Percentiles rank a stretch among this genome's conserved stretches.
phyloP scores from a whole-genome alignment of 2,113 vertebrate genomes.

The Neodon shergylaensis region DNA sequence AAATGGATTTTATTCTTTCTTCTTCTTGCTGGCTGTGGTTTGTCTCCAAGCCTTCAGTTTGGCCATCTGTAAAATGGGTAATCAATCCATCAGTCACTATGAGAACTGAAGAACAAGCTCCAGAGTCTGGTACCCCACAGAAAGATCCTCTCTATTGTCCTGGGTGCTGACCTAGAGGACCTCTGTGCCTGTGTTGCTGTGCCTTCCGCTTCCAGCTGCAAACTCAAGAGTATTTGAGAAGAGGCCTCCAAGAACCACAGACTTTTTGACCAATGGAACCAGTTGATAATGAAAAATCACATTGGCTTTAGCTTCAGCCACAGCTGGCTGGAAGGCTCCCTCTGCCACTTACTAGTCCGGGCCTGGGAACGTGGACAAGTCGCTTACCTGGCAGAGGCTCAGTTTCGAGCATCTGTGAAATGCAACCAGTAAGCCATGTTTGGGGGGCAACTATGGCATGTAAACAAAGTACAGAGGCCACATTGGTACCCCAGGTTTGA shows the following conservation, averaged over 20 bases:
- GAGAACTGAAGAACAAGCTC: not conserved
- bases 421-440: not conserved
- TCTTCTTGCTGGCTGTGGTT: not conserved
- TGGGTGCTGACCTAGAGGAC: not conserved
- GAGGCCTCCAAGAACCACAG: not conserved
- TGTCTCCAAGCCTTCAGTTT: not conserved
- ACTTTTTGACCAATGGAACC: not conserved
- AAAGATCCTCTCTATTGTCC: not conserved
- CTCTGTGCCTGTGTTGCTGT: not conserved
- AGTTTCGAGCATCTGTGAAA: not conserved
- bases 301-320: not conserved
- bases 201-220: not conserved
- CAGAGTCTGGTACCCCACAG: not conserved
- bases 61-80: not conserved
- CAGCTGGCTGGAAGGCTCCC: not conserved
- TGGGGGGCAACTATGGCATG: not conserved
- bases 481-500: fast-evolving
- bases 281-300: not conserved
- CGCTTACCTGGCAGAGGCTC: not conserved
- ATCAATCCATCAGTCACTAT: not conserved
- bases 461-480: not conserved
- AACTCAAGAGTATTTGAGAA: not conserved
- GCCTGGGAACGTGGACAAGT: not conserved
- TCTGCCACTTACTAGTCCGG: not conserved
- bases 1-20: not conserved